A percentile compares a stretch with the other conserved stretches of the same genome.
Conservation (phyloP, 2,113 vertebrate species). For the Festucalex cinctus region DNA sequence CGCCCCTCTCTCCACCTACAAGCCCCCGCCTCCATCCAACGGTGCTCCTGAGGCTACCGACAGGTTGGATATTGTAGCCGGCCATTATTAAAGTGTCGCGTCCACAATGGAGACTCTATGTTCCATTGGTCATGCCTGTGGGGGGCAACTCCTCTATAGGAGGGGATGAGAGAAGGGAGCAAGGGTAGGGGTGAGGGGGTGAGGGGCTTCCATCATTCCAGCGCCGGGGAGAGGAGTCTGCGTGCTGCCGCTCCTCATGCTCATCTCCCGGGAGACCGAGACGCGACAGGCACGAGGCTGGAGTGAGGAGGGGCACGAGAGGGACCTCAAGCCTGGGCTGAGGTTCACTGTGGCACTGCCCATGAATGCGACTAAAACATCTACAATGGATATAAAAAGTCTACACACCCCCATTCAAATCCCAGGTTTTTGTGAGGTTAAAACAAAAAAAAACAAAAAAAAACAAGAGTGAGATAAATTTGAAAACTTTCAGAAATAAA, state of each 20-base stretch:
- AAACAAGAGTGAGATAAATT: too few relatives aligned
- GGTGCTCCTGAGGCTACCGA: constrained; percentile 92
- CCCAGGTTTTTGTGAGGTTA: too few relatives aligned
- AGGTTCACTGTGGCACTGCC: background rate
- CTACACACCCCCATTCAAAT: too few relatives aligned
- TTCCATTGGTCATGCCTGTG: constrained; percentile 97
- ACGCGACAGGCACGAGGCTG: constrained; percentile 56
- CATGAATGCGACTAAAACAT: background rate
- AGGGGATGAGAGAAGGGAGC: constrained; percentile 8
- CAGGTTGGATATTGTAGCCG: constrained; percentile 99
- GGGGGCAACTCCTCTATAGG: constrained; percentile 78
- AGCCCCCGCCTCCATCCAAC: constrained; percentile 53
- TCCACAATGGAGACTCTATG: constrained; percentile 95
- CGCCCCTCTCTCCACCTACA: constrained; percentile 68
- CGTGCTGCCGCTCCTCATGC: constrained; percentile 83
- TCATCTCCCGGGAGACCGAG: constrained; percentile 86
- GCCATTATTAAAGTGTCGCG: constrained; percentile 97
- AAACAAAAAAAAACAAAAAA: too few relatives aligned
- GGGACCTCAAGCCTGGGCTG: background rate
- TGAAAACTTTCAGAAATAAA: too few relatives aligned
- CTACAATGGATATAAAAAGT: too few relatives aligned
- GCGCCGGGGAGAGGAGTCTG: constrained; percentile 84
- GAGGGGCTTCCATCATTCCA: constrained; percentile 76
- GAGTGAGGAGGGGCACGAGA: constrained; percentile 23
- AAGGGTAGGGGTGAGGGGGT: constrained; percentile 70